Base-by-base conservation (phyloP, 1,140 invertebrate species). In the Phortica variegata region DNA sequence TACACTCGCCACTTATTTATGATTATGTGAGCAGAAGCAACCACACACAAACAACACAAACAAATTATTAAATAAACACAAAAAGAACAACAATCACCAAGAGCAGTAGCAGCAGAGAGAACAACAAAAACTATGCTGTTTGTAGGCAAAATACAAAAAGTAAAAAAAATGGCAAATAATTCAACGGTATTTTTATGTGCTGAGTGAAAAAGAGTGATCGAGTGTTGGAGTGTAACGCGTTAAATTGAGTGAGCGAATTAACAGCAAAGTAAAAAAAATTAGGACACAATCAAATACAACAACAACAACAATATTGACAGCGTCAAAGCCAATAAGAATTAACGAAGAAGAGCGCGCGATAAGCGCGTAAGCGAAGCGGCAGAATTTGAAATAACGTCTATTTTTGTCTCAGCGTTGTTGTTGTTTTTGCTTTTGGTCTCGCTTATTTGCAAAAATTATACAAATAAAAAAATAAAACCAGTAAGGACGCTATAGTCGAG, bases 181-280 rank as follows among this genome's bases (percentile, higher is more conserved):
- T n/a, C n/a, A 69, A 69, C 60, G 63, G 63, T 66, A 68, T 66
- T 68, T 66, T n/a, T n/a, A 60, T 60, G 63, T 68, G 54, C 63
- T 63, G 68, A 60, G 53, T 53, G 57, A 55, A 40, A 23, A 26
- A 41, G 21, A 21, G 34, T 33, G 20, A 34, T 51, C 43, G 44
- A 47, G 33, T 40, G 19, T 12, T 43, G n/a, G 8, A 34, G 18
- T 33, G 47, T 41, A 51, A 40, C 43, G 19, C 17, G 18, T 18
- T 17, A 6, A 15, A 34, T 6, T n/a, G 9, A 8, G 32, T 4
- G 4, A 34, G 8, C 4, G 9, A 34, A n/a, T 34, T 8, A n/a
- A 13, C 13, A 8, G n/a, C 8, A n/a, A 15, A 9, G 6, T 8
- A 34, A 4, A 34, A 9, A 34, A 15, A 34, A 34, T 34, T 34